phyloP scores from a whole-genome alignment of 2,113 vertebrate species.

The Dipodomys spectabilis region DNA sequence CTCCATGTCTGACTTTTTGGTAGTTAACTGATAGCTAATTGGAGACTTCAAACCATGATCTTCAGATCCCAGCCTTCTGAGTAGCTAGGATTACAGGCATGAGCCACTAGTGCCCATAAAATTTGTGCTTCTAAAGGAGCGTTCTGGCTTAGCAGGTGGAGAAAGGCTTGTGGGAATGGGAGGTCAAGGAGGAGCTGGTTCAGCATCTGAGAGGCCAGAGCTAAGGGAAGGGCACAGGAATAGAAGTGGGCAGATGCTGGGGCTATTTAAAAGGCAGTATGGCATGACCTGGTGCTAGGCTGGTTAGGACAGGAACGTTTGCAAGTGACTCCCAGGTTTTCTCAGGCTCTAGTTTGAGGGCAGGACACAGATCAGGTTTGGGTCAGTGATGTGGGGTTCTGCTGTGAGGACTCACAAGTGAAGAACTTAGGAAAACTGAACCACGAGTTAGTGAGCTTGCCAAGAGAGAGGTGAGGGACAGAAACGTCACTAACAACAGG shows the following conservation, averaged over 20 bases:
- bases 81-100: no score
- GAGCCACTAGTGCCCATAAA: no score
- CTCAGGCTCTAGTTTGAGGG: constrained; percentile 20
- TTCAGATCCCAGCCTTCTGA: no score
- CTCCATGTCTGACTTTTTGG: no score
- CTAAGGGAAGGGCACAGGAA: neutral
- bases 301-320: constrained; percentile 1
- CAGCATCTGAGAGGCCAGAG: neutral
- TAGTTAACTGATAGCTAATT: no score
- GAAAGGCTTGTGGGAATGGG: neutral
- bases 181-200: neutral
- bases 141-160: neutral
- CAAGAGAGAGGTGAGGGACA: neutral
- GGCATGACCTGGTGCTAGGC: neutral
- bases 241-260: neutral
- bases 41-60: no score
- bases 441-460: neutral
- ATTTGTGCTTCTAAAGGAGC: constrained; percentile 10
- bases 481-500: neutral
- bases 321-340: neutral
- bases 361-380: neutral
- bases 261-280: neutral
- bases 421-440: neutral
- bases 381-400: neutral
- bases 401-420: neutral